phyloP scores from a whole-genome alignment of 2,797 vertebrate species.

The Anguilla anguilla region DNA sequence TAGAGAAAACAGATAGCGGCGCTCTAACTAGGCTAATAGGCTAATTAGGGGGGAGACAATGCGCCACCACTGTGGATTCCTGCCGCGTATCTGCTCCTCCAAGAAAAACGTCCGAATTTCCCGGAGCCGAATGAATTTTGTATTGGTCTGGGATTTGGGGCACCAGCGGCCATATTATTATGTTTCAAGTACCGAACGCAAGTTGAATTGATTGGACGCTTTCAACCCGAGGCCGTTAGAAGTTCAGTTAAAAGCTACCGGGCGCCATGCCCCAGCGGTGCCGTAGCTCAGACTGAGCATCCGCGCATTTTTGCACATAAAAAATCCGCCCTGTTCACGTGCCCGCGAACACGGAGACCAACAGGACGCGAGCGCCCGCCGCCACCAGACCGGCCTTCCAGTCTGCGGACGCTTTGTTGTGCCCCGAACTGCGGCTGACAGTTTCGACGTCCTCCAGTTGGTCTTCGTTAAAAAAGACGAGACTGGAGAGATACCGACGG shows the following conservation, averaged over 20 bases:
- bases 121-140: background rate
- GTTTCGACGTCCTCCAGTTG: background rate
- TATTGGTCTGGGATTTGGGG: background rate
- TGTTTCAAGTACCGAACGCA: background rate
- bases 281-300: background rate
- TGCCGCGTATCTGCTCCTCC: slow-evolving; percentile 6
- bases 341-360: background rate
- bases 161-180: background rate
- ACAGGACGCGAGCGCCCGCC: background rate
- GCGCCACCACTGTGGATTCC: slow-evolving; percentile 33
- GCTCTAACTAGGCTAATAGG: slow-evolving; percentile 57
- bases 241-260: background rate
- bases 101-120: background rate
- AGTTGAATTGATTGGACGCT: background rate
- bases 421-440: too few relatives aligned
- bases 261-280: background rate
- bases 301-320: background rate
- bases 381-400: background rate
- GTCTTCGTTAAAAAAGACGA: background rate
- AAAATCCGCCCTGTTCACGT: background rate
- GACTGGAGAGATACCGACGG: background rate
- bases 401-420: background rate
- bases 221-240: background rate
- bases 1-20: slow-evolving; percentile 49
- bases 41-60: slow-evolving; percentile 53